A percentile compares a stretch with the other conserved stretches of the same genome.
Conservation (phyloP, 2,888 invertebrate species). For the Petrolisthes manimaculis region DNA sequence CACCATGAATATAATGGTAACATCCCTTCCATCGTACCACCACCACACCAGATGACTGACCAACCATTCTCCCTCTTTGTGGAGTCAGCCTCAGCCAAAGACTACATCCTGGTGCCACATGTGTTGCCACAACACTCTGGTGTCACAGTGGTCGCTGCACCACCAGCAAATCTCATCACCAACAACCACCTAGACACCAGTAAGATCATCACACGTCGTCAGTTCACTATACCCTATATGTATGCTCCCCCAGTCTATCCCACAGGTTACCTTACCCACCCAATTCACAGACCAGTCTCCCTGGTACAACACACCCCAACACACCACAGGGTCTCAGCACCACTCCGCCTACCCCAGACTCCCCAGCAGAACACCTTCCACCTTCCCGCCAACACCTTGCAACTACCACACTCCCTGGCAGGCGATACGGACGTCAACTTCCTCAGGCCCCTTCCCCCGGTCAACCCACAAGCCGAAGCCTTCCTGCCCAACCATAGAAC, state of each 20-base stretch:
- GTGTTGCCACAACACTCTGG: constrained; percentile 14
- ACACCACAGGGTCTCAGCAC: not conserved
- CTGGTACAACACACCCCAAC: not conserved
- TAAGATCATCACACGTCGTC: not conserved
- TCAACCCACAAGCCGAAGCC: constrained; percentile 53
- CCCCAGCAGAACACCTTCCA: not conserved
- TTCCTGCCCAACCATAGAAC: not conserved
- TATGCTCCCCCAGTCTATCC: constrained; percentile 11
- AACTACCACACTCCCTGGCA: constrained; percentile 36
- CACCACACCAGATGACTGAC: constrained; percentile 10
- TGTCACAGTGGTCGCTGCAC: not conserved
- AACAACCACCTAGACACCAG: not conserved
- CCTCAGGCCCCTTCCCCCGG: constrained; percentile 30
- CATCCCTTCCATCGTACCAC: constrained; percentile 53
- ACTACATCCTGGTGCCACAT: constrained; percentile 43
- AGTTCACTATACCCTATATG: not conserved
- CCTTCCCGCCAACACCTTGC: not conserved
- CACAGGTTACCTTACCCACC: not conserved
- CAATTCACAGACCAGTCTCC: not conserved
- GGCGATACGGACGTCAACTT: constrained; percentile 60
- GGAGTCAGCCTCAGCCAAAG: constrained; percentile 30
- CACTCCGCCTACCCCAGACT: not conserved
- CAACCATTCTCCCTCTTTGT: constrained; percentile 38
- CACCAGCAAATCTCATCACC: not conserved
- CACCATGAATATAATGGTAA: constrained; percentile 55